phyloP scores from a whole-genome alignment of 2,113 vertebrate species.

The Bagarius yarrelli region DNA sequence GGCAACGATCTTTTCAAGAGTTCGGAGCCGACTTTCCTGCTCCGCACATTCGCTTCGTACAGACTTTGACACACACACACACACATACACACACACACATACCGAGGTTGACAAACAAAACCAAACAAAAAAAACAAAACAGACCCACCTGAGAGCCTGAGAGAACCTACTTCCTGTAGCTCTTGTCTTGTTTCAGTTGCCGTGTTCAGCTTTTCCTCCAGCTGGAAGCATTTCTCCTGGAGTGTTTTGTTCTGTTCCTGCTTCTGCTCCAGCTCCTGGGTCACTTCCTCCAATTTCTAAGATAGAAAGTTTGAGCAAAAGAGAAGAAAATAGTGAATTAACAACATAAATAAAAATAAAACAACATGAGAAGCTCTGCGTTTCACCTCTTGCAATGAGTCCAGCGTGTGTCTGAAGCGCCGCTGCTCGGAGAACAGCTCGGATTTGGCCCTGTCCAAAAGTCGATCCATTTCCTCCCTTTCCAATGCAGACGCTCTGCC shows the following conservation, averaged over 20 bases:
- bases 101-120: background rate
- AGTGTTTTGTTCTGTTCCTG: constrained; percentile 58
- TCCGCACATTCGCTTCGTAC: constrained; percentile 56
- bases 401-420: constrained; percentile 62
- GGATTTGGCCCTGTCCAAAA: constrained; percentile 64
- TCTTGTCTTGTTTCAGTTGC: constrained; percentile 53
- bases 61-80: constrained; percentile 37
- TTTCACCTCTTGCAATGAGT: constrained; percentile 69
- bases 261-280: constrained; percentile 65
- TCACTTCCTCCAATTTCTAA: constrained; percentile 70
- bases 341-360: background rate
- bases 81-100: constrained; percentile 30
- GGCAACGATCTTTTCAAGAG: constrained; percentile 64
- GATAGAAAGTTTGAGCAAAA: background rate
- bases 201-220: constrained; percentile 62
- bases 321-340: background rate
- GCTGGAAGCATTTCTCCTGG: constrained; percentile 58
- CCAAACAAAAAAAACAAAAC: background rate
- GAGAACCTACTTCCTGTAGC: constrained; percentile 53
- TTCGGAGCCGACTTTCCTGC: constrained; percentile 45
- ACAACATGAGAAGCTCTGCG: background rate
- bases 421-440: constrained; percentile 69
- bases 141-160: background rate
- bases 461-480: constrained; percentile 68
- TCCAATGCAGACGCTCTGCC: constrained; percentile 63